A percentile compares a stretch with the other conserved stretches of the same genome.
Conservation (phyloP, 2,113 vertebrate species). For the Nothoprocta pentlandii region DNA sequence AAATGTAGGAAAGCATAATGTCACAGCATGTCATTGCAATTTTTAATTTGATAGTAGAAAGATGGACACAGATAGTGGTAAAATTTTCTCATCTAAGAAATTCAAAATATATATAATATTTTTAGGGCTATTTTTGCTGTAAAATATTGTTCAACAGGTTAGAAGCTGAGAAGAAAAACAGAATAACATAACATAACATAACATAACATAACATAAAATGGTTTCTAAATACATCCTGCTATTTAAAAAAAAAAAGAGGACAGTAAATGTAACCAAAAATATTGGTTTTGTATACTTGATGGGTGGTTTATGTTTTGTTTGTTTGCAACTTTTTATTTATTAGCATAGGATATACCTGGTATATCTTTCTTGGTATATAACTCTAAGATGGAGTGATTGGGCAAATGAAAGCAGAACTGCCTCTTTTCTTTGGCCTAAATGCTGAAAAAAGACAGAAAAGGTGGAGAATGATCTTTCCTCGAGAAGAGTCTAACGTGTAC, state of each 20-base stretch:
- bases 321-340: neutral
- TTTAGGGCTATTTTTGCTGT: neutral
- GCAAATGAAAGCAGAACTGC: neutral
- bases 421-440: neutral
- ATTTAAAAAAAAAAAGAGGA: neutral
- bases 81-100: neutral
- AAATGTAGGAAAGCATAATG: neutral
- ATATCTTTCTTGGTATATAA: neutral
- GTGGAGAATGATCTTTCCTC: neutral
- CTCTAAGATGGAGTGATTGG: neutral
- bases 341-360: neutral
- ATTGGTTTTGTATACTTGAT: neutral
- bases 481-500: neutral
- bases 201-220: neutral
- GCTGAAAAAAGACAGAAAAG: neutral
- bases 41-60: neutral
- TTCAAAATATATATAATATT: neutral
- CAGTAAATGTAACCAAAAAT: neutral
- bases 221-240: rapidly evolving
- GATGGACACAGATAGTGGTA: neutral
- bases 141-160: neutral
- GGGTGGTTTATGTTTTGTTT: neutral
- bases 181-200: too few species aligned
- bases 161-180: neutral
- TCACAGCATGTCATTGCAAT: neutral